Evolutionary conservation across 1,140 invertebrate species (phyloP), one percentile per base, ranked within the genome.

Genomic region (Eurosta solidaginis): DNA sequence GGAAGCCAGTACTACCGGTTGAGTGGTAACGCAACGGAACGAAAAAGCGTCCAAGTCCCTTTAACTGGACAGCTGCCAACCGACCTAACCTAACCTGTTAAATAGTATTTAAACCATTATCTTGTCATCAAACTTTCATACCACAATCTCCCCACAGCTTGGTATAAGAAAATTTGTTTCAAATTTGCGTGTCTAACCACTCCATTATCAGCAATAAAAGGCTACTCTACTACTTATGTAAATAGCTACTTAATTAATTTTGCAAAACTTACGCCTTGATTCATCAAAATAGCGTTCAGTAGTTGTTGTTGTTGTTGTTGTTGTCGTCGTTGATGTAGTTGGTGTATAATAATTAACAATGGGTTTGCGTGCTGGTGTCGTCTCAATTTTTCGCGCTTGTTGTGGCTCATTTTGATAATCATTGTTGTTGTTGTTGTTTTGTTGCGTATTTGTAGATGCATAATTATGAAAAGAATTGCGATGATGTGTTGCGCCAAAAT

Each of bases 311-410:
- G 83, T 86, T 29, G 79, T 82, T 63, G 54, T 82, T 79, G 80
- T 81, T 33, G 54, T 59, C 12, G 59, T 68, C 1, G 81, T 78
- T 27, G 73, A 81, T 29, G 82, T 81, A 68, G 84, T 85, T 77
- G 83, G 85, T 68, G 85, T 86, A 45, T 86, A 86, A 86, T 85
- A 86, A 82, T 82, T 86, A 25, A 85, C 85, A 83, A 86, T 86
- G 77, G 85, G 84, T 76, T 82, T 79, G 73, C 81, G 86, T 47
- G 81, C 78, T 20, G 73, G 20, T 29, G 63, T 68, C 76, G 84
- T 79, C 76, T 76, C 74, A 27, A 47, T 68, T 40, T 75, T 78
- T 40, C n/a, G 22, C 36, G 74, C 36, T 12, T 78, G 49, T 22
- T 33, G 2, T 17, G 49, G 17, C 6, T 73, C 47, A n/a, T 68